Conservation (phyloP, 2,888 invertebrate genomes). For the Dryocosmus kuriphilus region DNA sequence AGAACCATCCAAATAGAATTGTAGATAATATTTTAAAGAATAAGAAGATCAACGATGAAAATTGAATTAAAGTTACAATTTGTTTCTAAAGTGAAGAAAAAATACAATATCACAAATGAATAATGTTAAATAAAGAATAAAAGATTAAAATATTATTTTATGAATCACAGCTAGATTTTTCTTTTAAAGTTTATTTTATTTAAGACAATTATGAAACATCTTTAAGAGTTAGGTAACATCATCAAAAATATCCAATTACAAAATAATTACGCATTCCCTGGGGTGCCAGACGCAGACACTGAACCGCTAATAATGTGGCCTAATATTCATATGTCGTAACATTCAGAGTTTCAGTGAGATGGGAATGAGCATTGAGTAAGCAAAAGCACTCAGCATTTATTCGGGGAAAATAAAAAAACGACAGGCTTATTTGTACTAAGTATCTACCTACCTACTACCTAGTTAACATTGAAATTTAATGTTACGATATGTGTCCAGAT, state of each 20-base stretch:
- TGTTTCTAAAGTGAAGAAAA: too few species aligned
- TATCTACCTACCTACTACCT: neutral
- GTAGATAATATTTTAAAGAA: too few species aligned
- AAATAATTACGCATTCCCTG: neutral
- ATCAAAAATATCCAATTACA: neutral
- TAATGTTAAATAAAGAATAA: too few species aligned
- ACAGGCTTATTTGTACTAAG: conserved; percentile 18
- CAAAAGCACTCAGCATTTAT: conserved; percentile 37
- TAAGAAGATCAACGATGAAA: too few species aligned
- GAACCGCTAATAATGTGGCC: conserved; percentile 21
- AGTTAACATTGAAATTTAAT: conserved; percentile 24
- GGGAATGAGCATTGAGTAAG: conserved; percentile 23
- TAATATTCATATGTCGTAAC: conserved; percentile 8
- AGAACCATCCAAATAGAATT: too few species aligned
- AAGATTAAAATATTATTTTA: too few species aligned
- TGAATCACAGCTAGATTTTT: too few species aligned
- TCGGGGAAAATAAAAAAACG: conserved; percentile 35
- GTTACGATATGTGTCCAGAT: conserved; percentile 18
- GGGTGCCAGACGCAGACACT: neutral
- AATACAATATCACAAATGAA: too few species aligned
- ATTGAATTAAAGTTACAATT: too few species aligned
- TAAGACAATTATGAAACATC: too few species aligned
- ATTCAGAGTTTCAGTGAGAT: conserved; percentile 5
- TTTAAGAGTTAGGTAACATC: neutral
- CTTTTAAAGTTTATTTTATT: too few species aligned